Percentiles rank a stretch among this genome's conserved stretches.
phyloP scores from a whole-genome alignment of 1,140 invertebrate genomes.

The Eulimnadia texana region DNA sequence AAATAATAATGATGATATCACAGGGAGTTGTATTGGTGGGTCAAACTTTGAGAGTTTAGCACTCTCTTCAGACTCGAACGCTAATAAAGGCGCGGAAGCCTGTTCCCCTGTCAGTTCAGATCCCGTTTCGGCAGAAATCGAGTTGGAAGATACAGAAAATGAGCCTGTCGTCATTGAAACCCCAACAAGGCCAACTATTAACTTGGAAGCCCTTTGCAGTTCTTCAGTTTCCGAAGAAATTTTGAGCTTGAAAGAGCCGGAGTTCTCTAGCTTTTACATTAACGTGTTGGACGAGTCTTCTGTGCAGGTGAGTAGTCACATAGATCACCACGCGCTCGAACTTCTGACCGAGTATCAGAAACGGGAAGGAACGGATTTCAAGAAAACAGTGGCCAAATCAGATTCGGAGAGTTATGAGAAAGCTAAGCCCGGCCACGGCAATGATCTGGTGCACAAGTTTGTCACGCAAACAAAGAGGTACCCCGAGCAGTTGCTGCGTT shows the following conservation, averaged over 20 bases:
- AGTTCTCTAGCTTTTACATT: constrained; percentile 13
- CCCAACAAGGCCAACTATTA: constrained; percentile 43
- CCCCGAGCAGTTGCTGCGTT: constrained; percentile 60
- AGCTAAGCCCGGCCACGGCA: constrained; percentile 55
- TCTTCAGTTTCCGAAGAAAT: constrained; percentile 33
- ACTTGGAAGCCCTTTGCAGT: constrained; percentile 42
- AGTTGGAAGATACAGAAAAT: constrained; percentile 48
- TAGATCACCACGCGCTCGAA: constrained; percentile 41
- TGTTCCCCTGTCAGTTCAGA: constrained; percentile 23
- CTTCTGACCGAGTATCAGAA: constrained; percentile 45
- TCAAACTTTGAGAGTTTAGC: constrained; percentile 22
- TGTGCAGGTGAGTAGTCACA: constrained; percentile 21
- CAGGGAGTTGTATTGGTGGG: constrained; percentile 25
- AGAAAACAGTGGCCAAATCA: constrained; percentile 17
- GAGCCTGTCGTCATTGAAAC: constrained; percentile 49
- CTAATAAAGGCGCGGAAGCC: constrained; percentile 29
- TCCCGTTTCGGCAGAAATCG: constrained; percentile 36
- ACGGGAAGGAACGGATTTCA: constrained; percentile 32
- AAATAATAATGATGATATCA: constrained; percentile 33
- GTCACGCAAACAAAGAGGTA: constrained; percentile 51
- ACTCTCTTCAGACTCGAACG: constrained; percentile 38
- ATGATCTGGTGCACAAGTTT: constrained; percentile 65
- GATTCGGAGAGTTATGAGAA: constrained; percentile 58
- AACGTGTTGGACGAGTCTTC: constrained; percentile 11
- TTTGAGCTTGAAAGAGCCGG: not conserved